These are phyloP conservation scores for Equus przewalskii DNA, from an alignment of 2,113 vertebrate species.

Conservation along the genomic window DNA sequence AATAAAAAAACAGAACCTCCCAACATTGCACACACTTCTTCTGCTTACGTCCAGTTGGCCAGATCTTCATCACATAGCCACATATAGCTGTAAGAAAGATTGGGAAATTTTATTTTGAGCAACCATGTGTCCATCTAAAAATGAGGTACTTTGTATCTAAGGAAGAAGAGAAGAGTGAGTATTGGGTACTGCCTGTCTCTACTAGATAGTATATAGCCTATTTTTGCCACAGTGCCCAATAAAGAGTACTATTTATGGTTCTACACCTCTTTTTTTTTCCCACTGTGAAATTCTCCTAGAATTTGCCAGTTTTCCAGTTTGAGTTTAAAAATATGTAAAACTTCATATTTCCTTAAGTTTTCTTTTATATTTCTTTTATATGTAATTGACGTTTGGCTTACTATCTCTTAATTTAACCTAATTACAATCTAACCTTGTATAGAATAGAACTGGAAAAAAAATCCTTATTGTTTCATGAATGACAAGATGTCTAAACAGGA, in stretches of 20 bases:
- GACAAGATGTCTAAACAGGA: background rate
- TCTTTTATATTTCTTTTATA: background rate
- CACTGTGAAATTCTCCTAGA: background rate
- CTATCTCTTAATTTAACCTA: background rate
- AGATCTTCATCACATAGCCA: background rate
- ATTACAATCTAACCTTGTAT: background rate
- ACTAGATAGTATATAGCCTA: background rate
- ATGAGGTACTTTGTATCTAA: background rate
- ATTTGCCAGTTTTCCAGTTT: background rate
- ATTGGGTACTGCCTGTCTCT: background rate
- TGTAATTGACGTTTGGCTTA: background rate
- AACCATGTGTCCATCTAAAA: background rate
- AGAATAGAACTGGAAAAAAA: background rate
- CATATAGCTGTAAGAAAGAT: background rate
- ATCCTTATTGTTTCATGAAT: background rate
- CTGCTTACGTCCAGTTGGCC: background rate
- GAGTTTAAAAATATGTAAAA: background rate
- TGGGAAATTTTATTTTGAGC: background rate
- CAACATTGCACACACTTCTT: background rate
- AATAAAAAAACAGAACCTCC: background rate
- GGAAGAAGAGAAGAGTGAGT: background rate
- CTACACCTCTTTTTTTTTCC: background rate
- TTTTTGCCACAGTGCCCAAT: constrained; percentile 17
- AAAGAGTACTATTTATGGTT: background rate
- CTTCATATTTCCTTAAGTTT: background rate